A percentile compares a stretch with the other conserved stretches of the same genome.
Conservation (phyloP, 2,888 invertebrate genomes). For the Pterobdella sp. region DNA sequence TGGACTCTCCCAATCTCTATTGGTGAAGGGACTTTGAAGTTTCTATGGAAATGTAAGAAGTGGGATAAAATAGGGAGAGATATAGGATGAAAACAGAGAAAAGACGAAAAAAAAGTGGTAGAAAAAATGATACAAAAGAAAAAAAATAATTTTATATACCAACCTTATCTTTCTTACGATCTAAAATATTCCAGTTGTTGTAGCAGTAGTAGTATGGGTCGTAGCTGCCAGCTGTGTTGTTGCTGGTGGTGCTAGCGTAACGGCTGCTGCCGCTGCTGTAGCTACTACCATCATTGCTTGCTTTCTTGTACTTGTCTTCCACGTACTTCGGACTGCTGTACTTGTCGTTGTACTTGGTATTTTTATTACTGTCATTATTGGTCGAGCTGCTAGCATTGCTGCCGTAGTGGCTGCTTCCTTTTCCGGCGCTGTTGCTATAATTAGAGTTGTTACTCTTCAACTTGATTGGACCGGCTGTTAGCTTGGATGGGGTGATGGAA, state of each 20-base stretch:
- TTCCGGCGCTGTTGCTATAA: background rate
- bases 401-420: background rate
- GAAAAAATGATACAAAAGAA: background rate
- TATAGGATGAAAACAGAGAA: background rate
- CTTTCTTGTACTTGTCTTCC: background rate
- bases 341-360: background rate
- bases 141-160: background rate
- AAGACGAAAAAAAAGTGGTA: background rate
- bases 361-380: background rate
- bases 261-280: background rate
- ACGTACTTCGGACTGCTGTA: background rate
- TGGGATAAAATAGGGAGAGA: background rate
- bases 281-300: background rate
- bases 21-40: conserved; percentile 1
- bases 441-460: background rate
- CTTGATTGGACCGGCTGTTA: background rate
- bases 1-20: conserved; percentile 2
- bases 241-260: background rate
- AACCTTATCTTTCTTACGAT: background rate
- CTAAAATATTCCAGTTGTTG: background rate
- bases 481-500: conserved; percentile 9
- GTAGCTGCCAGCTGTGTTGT: background rate
- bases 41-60: background rate
- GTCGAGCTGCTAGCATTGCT: background rate
- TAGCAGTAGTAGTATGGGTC: conserved; percentile 7